phyloP scores from a whole-genome alignment of 2,888 invertebrate species.

The Anoplius nigerrimus region DNA sequence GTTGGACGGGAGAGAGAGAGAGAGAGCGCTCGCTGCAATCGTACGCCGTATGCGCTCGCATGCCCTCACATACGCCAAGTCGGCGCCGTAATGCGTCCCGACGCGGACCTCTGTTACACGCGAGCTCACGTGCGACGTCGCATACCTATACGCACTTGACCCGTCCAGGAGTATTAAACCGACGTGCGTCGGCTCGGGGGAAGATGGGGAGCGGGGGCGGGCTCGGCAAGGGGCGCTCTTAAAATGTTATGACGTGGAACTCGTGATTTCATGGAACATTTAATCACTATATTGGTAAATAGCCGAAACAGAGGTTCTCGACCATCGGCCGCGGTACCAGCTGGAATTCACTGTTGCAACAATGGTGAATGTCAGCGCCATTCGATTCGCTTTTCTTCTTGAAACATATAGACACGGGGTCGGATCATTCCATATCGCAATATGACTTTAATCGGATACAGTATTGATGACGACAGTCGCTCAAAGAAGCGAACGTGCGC shows the following conservation, averaged over 20 bases:
- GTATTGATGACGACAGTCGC: too few species aligned
- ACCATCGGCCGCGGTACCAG: too few species aligned
- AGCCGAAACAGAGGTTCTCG: slow-evolving; percentile 59
- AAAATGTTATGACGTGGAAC: slow-evolving; percentile 74
- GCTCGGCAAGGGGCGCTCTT: slow-evolving; percentile 62
- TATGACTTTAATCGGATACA: too few species aligned
- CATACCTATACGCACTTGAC: slow-evolving; percentile 55
- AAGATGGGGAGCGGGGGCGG: slow-evolving; percentile 38
- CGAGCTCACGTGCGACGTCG: slow-evolving; percentile 24
- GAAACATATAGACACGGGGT: too few species aligned
- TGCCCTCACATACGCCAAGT: background rate
- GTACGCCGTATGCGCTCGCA: background rate
- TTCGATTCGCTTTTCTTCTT: too few species aligned
- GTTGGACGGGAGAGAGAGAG: background rate
- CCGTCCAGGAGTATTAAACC: slow-evolving; percentile 59
- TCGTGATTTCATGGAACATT: slow-evolving; percentile 74
- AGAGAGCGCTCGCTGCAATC: slow-evolving; percentile 5
- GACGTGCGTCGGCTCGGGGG: background rate
- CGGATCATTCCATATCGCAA: too few species aligned
- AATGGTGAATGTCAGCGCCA: too few species aligned
- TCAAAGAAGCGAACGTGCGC: too few species aligned
- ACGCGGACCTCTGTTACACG: slow-evolving; percentile 23
- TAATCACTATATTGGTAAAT: slow-evolving; percentile 72
- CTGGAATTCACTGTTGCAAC: too few species aligned
- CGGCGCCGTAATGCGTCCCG: background rate